Percentiles rank a stretch among this genome's conserved stretches.
phyloP scores from a whole-genome alignment of 2,113 vertebrate species.

The Ondatra zibethicus region DNA sequence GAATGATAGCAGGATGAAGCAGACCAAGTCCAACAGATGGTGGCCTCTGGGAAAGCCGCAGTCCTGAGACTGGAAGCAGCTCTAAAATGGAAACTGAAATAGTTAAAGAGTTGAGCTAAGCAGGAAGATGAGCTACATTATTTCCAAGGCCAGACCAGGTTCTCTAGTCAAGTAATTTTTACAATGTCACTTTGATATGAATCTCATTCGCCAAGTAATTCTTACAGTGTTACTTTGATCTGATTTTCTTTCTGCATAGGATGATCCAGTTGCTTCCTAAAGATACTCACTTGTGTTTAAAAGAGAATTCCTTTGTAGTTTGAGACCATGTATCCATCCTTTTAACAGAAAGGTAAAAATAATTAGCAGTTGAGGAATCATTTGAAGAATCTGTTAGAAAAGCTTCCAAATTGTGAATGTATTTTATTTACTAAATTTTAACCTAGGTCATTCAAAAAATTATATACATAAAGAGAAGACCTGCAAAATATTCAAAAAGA shows the following conservation, averaged over 20 bases:
- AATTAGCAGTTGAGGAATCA: neutral
- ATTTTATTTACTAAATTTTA: neutral
- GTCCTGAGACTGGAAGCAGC: neutral
- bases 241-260: neutral
- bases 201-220: neutral
- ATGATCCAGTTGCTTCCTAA: neutral
- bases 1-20: neutral
- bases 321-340: neutral
- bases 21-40: neutral
- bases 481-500: neutral
- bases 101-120: neutral
- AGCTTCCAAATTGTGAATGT: neutral
- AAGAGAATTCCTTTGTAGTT: neutral
- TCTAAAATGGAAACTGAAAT: neutral
- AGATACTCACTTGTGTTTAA: conserved; percentile 4
- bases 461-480: neutral
- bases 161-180: conserved; percentile 31
- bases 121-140: neutral
- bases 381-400: neutral
- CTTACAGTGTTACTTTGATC: neutral
- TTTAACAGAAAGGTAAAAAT: neutral
- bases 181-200: too few species aligned
- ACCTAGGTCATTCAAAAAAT: neutral
- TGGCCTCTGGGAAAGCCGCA: neutral
- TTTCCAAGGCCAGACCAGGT: neutral